These are phyloP conservation scores for Pseudonaja textilis DNA, from an alignment of 2,113 vertebrate species.

Conservation along the genomic window DNA sequence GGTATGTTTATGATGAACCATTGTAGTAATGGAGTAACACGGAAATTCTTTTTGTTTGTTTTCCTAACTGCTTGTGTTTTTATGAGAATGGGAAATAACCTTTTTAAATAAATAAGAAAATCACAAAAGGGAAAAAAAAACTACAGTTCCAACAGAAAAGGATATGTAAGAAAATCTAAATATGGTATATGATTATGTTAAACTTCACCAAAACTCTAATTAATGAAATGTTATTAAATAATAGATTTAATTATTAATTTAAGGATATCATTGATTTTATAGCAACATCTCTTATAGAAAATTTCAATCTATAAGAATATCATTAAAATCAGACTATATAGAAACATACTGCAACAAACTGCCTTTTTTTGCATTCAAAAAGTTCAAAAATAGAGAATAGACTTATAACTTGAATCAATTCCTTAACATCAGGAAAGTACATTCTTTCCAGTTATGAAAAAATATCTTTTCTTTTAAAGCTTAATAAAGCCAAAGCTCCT, in stretches of 20 bases:
- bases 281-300: not conserved
- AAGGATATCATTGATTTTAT: not conserved
- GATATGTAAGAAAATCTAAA: not conserved
- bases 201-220: not conserved
- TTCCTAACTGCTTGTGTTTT: not conserved
- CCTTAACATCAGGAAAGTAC: not conserved
- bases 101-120: not conserved
- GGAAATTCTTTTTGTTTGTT: not conserved
- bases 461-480: not conserved
- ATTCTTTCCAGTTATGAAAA: not conserved
- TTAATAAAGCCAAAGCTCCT: not conserved
- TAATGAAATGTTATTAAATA: not conserved
- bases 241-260: not conserved
- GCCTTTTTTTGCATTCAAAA: not conserved
- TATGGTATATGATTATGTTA: not conserved
- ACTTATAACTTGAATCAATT: not conserved
- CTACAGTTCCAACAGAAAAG: not conserved
- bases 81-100: not conserved
- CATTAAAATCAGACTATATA: not conserved
- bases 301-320: not conserved
- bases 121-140: not conserved
- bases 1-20: too few relatives aligned
- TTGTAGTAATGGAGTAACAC: too few relatives aligned
- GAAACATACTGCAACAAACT: not conserved
- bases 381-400: not conserved